phyloP scores from a whole-genome alignment of 2,797 vertebrate species.

The Mormyrus proboscirostris region DNA sequence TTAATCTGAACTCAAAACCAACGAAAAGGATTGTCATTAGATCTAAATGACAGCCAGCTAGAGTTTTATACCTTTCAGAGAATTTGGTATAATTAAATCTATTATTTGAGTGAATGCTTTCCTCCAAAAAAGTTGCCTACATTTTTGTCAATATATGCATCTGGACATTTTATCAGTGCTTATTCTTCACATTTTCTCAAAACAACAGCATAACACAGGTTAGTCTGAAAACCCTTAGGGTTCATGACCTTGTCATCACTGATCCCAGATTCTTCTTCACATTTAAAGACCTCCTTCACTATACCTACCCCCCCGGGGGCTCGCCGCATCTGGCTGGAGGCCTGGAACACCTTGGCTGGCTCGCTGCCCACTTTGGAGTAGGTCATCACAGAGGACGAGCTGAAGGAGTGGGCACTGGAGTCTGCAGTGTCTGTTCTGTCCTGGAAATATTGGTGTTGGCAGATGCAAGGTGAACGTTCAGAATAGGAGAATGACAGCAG shows the following conservation, averaged over 20 bases:
- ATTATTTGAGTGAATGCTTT: background rate
- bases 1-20: slow-evolving; percentile 63
- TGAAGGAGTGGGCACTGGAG: slow-evolving; percentile 71
- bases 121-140: background rate
- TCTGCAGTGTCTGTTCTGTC: slow-evolving; percentile 60
- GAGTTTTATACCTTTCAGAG: background rate
- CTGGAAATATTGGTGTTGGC: slow-evolving; percentile 48
- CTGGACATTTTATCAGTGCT: background rate
- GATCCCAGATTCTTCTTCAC: background rate
- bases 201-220: background rate
- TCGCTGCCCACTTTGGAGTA: slow-evolving; percentile 84
- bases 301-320: slow-evolving; percentile 85
- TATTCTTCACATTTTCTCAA: background rate
- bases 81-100: background rate
- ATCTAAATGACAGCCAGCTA: background rate
- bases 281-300: background rate
- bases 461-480: background rate
- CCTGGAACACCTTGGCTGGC: slow-evolving; percentile 83
- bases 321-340: slow-evolving; percentile 68
- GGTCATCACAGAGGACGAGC: slow-evolving; percentile 84
- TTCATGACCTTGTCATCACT: background rate
- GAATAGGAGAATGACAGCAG: background rate
- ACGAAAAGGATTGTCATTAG: background rate
- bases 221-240: background rate
- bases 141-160: background rate